Base-by-base conservation (phyloP, 1,140 invertebrate genomes). In the Chrysoperla carnea region DNA sequence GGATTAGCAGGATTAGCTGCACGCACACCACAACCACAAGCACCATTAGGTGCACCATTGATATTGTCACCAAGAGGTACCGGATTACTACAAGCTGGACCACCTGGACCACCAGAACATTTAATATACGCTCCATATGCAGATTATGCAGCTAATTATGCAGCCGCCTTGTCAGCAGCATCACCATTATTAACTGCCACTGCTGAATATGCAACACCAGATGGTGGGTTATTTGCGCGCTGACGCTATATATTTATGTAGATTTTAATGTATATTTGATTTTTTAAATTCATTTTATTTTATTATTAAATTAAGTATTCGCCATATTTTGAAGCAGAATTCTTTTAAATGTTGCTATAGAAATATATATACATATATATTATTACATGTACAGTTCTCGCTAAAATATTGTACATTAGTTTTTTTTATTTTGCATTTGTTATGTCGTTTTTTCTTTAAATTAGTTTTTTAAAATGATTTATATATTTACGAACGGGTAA, bases 141-240 rank as follows among this genome's bases (percentile, higher is more conserved):
- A 11, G 85, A 89, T 51, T 89, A 88, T 64, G 17, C 17, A 23
- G 75, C 80, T 56, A 88, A 88, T 60, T 91, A 90, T 63, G 83
- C 85, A 12, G 83, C 84, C 23, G 84, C 86, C 29, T 67, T 90
- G 42, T 74, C 78, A 28, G 77, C 78, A 28, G 80, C 84, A 40
- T 72, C 70, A 43, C 84, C 85, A 43, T 71, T 90, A 50, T 73
- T 88, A 53, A 80, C 83, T 52, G 85, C 87, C 59, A 89, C 89
- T 69, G 76, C 83, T 51, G 71, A 75, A 52, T 68, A 75, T 55
- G 72, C 76, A 44, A 84, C 91, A 71, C 84, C 88, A 76, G 82
- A 84, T 75, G 87, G 87, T 91, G 87, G 85, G 86, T 91, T 86
- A 64, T 85, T 84, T 76, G 81, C 81, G 72, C 81, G 79, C 66